Evolutionary conservation across 92 coral and sea anemone species (phyloP).

Genomic region (Zoanthus solanderi): DNA sequence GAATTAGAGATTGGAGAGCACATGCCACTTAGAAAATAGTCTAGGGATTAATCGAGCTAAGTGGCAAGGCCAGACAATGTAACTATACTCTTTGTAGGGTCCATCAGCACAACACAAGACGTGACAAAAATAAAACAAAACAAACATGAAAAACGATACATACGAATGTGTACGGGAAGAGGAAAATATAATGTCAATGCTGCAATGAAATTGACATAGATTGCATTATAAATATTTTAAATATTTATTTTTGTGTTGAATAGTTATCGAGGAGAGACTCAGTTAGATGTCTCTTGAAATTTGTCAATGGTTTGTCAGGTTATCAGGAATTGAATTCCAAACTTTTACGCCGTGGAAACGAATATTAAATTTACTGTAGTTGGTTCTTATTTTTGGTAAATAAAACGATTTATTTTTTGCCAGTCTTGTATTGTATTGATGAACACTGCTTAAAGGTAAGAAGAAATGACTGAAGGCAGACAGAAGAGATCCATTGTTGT

Average conservation of each 20-base stretch:
- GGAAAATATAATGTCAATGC: slow-evolving; percentile 29
- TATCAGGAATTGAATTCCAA: slow-evolving; percentile 11
- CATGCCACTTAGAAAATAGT: no score
- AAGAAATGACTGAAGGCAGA: no score
- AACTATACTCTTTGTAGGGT: slow-evolving; percentile 8
- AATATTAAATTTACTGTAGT: slow-evolving; percentile 11
- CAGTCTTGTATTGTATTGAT: no score
- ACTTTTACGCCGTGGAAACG: slow-evolving; percentile 12
- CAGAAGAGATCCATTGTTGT: no score
- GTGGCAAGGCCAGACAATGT: background rate
- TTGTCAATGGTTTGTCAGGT: slow-evolving; percentile 6
- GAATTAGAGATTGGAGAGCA: background rate
- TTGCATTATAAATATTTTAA: slow-evolving; percentile 32
- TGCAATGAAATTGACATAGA: slow-evolving; percentile 37
- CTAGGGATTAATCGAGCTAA: no score
- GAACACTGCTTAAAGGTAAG: no score
- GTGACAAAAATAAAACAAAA: slow-evolving; percentile 28
- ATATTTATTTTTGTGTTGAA: slow-evolving; percentile 28
- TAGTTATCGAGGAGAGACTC: slow-evolving; percentile 21
- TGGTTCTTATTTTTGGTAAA: no score
- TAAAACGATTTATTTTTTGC: no score
- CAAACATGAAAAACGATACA: slow-evolving; percentile 39
- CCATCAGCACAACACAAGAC: slow-evolving; percentile 26
- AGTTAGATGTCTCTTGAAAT: background rate
- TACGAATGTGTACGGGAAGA: slow-evolving; percentile 29